Conservation (phyloP, 2,888 invertebrate genomes). For the Drosophila sordidula region DNA sequence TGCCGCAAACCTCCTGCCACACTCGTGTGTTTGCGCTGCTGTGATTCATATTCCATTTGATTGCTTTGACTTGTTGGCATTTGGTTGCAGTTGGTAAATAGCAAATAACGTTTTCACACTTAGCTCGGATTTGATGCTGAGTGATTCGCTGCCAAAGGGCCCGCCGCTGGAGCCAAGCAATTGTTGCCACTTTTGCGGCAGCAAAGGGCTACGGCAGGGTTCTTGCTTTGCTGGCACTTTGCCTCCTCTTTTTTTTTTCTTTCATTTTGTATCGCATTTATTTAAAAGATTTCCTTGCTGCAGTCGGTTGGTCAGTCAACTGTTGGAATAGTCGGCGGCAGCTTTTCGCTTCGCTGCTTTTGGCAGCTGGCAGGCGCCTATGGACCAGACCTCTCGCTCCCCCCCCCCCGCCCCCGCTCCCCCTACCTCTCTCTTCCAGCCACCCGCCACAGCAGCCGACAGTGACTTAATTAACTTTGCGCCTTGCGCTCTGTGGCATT, state of each 20-base stretch:
- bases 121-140: conserved; percentile 61
- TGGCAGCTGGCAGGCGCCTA: conserved; percentile 43
- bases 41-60: conserved; percentile 60
- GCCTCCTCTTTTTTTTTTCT: neutral
- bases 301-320: conserved; percentile 22
- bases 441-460: neutral
- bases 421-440: neutral
- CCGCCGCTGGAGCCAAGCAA: conserved; percentile 13
- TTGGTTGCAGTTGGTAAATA: conserved; percentile 47
- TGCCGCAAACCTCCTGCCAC: conserved; percentile 9
- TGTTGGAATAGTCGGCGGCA: conserved; percentile 20
- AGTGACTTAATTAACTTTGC: conserved; percentile 72
- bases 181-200: conserved; percentile 26
- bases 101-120: conserved; percentile 64
- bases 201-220: conserved; percentile 4
- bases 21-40: conserved; percentile 29
- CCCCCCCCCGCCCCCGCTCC: neutral
- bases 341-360: conserved; percentile 34
- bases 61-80: conserved; percentile 44
- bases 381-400: neutral
- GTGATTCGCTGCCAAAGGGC: conserved; percentile 32
- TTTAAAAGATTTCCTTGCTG: conserved; percentile 31
- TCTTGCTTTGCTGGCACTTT: neutral
- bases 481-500: conserved; percentile 41
- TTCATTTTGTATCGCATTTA: conserved; percentile 29